Evolutionary conservation across 2,113 vertebrate species (phyloP).

Genomic region (Orycteropus afer): DNA sequence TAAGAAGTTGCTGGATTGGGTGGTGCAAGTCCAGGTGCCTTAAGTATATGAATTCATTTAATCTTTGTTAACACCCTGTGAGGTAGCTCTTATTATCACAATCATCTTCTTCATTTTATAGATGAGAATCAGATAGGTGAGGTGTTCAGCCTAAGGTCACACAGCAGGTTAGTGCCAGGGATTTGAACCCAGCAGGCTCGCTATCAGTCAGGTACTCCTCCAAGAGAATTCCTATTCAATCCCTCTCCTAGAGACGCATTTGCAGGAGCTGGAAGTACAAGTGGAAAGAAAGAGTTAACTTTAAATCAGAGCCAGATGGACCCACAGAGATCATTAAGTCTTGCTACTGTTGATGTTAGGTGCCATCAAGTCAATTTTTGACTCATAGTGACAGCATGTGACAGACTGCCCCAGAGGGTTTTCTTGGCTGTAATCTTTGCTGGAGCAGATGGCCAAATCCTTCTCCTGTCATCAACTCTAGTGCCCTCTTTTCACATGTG

Average conservation of each 20-base stretch:
- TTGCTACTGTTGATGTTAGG: neutral
- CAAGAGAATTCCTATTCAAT: neutral
- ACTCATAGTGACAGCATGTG: neutral
- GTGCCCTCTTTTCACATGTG: neutral
- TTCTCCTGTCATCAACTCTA: neutral
- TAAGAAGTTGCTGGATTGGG: no score
- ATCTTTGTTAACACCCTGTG: no score
- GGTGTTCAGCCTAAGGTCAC: neutral
- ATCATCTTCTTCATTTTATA: neutral
- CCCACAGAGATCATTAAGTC: neutral
- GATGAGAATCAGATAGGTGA: neutral
- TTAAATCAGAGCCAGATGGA: neutral
- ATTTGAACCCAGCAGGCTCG: neutral
- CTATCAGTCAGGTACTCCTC: neutral
- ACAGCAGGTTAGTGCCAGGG: neutral
- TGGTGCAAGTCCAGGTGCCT: no score
- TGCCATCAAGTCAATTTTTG: neutral
- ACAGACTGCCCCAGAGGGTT: neutral
- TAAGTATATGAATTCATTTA: neutral
- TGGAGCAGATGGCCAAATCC: no score
- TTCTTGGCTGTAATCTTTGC: neutral
- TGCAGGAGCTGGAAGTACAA: neutral
- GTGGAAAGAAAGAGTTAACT: neutral
- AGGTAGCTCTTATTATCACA: neutral
- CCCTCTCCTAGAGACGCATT: slow-evolving; percentile 14